Percentiles rank a stretch among this genome's conserved stretches.
These are phyloP conservation scores for Hypercompe scribonia DNA, from an alignment of 2,888 invertebrate species.

Conservation along the genomic window DNA sequence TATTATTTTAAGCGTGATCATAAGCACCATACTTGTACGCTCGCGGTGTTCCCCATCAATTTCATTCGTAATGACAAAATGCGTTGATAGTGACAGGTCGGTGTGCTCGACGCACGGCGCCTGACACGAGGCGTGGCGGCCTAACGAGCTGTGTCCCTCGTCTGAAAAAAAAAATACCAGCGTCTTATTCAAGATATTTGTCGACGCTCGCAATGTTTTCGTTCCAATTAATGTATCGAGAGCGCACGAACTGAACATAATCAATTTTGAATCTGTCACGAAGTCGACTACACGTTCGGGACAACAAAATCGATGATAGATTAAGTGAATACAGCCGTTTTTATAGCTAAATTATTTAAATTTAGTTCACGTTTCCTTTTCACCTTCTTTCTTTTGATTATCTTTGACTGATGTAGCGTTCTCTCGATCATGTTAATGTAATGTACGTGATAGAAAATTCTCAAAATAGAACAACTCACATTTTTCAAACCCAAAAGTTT, in stretches of 20 bases:
- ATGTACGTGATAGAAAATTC: conserved; percentile 22
- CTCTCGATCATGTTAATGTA: conserved; percentile 7
- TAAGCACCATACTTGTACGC: conserved; percentile 34
- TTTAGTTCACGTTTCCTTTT: conserved; percentile 47
- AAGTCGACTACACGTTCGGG: conserved; percentile 59
- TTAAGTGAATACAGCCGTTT: conserved; percentile 52
- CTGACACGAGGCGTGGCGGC: conserved; percentile 58
- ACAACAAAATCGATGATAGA: conserved; percentile 63
- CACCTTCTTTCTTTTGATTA: conserved; percentile 40
- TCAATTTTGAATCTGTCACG: conserved; percentile 73
- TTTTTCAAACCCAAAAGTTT: background rate
- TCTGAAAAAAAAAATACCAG: conserved; percentile 49
- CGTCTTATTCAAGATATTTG: conserved; percentile 68
- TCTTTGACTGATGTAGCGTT: conserved; percentile 18
- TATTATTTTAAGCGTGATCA: conserved; percentile 60
- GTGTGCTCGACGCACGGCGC: conserved; percentile 45
- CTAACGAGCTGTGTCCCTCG: conserved; percentile 67
- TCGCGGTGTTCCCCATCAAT: conserved; percentile 66
- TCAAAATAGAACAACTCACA: background rate
- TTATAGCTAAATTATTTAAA: conserved; percentile 55
- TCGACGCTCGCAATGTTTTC: conserved; percentile 60
- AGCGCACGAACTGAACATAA: conserved; percentile 71
- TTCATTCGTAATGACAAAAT: conserved; percentile 69
- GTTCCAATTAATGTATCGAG: conserved; percentile 78
- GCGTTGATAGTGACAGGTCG: conserved; percentile 65